phyloP scores from a whole-genome alignment of 2,888 invertebrate species.

The Dione vanillae region DNA sequence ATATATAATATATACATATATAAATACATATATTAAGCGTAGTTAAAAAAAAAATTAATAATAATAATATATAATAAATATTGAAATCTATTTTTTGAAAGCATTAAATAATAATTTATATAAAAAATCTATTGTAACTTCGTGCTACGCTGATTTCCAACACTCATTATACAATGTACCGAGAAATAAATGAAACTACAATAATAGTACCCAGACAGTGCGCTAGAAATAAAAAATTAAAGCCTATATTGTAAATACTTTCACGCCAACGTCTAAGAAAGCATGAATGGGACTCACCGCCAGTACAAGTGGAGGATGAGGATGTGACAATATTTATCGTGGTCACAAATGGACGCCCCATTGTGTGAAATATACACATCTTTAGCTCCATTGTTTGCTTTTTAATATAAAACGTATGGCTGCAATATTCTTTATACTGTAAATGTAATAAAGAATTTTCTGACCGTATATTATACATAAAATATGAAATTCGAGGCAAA shows the following conservation, averaged over 20 bases:
- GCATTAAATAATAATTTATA: too few relatives aligned
- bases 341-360: slow-evolving; percentile 40
- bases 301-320: slow-evolving; percentile 22
- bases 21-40: too few relatives aligned
- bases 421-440: slow-evolving; percentile 2
- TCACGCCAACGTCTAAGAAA: slow-evolving; percentile 46
- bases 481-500: slow-evolving; percentile 11
- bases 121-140: too few relatives aligned
- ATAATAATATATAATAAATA: too few relatives aligned
- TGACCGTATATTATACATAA: slow-evolving; percentile 15
- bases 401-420: slow-evolving; percentile 31
- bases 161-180: too few relatives aligned
- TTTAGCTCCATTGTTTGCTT: slow-evolving; percentile 39
- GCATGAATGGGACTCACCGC: slow-evolving; percentile 46
- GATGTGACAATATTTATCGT: slow-evolving; percentile 45
- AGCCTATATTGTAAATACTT: slow-evolving; percentile 40
- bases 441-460: slow-evolving; percentile 15
- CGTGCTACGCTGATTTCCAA: too few relatives aligned
- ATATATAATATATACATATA: too few relatives aligned
- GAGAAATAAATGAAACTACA: too few relatives aligned
- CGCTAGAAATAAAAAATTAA: slow-evolving; percentile 19
- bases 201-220: too few relatives aligned
- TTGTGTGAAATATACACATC: slow-evolving; percentile 40
- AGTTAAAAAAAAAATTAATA: too few relatives aligned
- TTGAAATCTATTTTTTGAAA: too few relatives aligned